phyloP scores from a whole-genome alignment of 2,113 vertebrate species.

The Embiotoca jacksoni region DNA sequence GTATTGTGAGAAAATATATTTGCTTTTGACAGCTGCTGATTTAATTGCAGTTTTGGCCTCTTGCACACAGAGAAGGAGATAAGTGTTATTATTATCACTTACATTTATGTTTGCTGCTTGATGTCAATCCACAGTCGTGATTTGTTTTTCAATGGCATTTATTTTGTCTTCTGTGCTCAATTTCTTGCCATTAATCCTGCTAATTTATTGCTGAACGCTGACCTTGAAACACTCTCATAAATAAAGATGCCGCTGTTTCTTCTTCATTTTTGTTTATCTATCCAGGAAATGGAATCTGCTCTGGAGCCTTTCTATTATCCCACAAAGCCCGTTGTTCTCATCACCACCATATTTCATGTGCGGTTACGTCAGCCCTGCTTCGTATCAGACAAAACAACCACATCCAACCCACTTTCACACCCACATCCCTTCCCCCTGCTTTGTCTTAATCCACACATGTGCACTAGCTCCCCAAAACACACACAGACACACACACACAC shows the following conservation, averaged over 20 bases:
- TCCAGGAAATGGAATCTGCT: constrained; percentile 18
- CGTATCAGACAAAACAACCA: constrained; percentile 50
- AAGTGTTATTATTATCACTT: too few species aligned
- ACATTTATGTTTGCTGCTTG: not conserved
- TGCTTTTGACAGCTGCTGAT: not conserved
- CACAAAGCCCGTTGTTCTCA: constrained; percentile 51
- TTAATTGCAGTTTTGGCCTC: too few species aligned
- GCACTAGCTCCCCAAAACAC: constrained; percentile 25
- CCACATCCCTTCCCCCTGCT: constrained; percentile 66
- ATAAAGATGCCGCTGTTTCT: not conserved
- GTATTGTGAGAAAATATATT: not conserved
- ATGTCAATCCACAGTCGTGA: not conserved
- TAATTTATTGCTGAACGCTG: not conserved
- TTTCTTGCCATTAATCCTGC: not conserved
- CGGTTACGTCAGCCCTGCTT: constrained; percentile 69
- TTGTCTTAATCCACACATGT: constrained; percentile 56
- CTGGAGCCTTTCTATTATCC: constrained; percentile 31
- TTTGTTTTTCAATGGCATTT: not conserved
- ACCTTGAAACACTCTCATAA: not conserved
- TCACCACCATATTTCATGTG: constrained; percentile 44
- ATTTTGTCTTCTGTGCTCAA: not conserved
- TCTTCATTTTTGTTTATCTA: constrained; percentile 14
- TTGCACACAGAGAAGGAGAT: too few species aligned
- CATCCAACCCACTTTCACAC: constrained; percentile 45
- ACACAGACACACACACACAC: constrained; percentile 33